Conservation (phyloP, 2,113 vertebrate genomes). For the Gracilinanus agilis region DNA sequence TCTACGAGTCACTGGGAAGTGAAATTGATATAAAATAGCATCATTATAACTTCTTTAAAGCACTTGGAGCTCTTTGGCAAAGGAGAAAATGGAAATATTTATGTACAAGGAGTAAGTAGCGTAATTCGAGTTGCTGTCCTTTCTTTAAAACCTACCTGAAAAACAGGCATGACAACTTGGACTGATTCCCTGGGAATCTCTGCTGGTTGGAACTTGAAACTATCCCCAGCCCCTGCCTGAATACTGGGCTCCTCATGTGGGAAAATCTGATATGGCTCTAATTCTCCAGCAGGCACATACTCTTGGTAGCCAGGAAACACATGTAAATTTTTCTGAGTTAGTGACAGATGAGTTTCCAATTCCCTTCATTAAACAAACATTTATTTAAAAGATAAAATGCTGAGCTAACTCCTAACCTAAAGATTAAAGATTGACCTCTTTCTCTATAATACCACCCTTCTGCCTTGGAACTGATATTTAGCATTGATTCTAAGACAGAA, state of each 20-base stretch:
- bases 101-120: background rate
- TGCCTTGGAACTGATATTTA: too few species aligned
- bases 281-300: slow-evolving; percentile 91
- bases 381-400: background rate
- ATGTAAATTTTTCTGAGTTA: background rate
- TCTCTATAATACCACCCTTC: too few species aligned
- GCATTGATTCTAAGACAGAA: too few species aligned
- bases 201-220: slow-evolving; percentile 35
- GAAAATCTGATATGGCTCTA: slow-evolving; percentile 85
- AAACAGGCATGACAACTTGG: slow-evolving; percentile 71
- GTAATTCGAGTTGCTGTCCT: background rate
- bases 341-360: background rate
- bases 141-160: slow-evolving; percentile 88
- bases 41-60: background rate
- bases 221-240: slow-evolving; percentile 68
- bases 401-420: too few species aligned
- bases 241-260: slow-evolving; percentile 65
- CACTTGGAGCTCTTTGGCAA: background rate
- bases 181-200: slow-evolving; percentile 63
- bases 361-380: background rate
- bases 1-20: background rate
- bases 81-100: background rate
- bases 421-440: too few species aligned
- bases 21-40: background rate
- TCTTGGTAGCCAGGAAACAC: slow-evolving; percentile 89